Evolutionary conservation across 2,113 vertebrate species (phyloP), one percentile per base, ranked within the genome.

Genomic region (Hippocampus barbouri): DNA sequence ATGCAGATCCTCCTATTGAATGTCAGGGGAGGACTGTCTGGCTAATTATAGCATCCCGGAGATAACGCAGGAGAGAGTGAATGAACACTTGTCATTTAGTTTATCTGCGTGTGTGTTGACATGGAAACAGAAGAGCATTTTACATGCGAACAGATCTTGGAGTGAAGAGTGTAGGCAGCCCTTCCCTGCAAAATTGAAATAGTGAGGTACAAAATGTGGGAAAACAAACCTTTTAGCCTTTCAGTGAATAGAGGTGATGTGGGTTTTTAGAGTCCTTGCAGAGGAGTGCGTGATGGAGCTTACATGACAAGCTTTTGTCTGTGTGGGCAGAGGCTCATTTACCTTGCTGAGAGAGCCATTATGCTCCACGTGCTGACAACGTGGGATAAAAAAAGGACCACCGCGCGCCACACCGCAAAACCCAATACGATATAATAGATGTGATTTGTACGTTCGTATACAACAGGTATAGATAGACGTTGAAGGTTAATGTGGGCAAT

Each of bases 241-340:
- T 84, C 34, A 84, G 81, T 85, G 83, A 75, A 86, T 62, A 77
- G 71, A 83, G 87, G 88, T 90, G 85, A 86, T 80, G 90, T 91
- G 86, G 86, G 84, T 79, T 86, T 85, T 79, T 85, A 40, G 77
- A 86, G 84, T 83, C 80, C 69, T 63, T 80, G 80, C 85, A 86
- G 84, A 83, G 83, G 86, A 89, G 84, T 87, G 79, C 83, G 80
- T 85, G 86, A 85, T 70, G 74, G 80, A 86, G 85, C 69, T 79
- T 66, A 75, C 77, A 75, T 84, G 82, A 88, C 71, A 53, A 77
- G 81, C 78, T 82, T 87, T 85, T 76, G 81, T 86, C 82, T 87
- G 87, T 86, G 89, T 89, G 85, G 90, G 90, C 68, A 72, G 86
- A 84, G 75, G 79, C 71, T 85, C 72, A n/a, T 77, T 86, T 86